Evolutionary conservation across 2,113 vertebrate species (phyloP).

Genomic region (Ia io): DNA sequence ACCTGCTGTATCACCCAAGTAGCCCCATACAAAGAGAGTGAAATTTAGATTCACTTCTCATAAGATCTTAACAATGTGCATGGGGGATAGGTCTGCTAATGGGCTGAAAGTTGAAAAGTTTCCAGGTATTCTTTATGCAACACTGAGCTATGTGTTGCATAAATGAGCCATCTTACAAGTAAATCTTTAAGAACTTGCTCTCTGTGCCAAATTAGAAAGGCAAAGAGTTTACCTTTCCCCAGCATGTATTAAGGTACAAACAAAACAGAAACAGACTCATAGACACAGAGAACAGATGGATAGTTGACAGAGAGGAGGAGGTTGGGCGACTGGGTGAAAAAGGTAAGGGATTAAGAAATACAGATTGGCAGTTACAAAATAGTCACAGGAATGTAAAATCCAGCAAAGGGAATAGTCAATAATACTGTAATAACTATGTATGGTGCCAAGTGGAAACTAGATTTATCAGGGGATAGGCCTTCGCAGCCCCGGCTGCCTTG

Average conservation of each 20-base stretch:
- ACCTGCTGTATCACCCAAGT: background rate
- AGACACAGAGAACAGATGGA: background rate
- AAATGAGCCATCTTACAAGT: background rate
- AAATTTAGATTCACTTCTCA: constrained; percentile 2
- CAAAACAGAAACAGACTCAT: background rate
- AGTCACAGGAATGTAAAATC: background rate
- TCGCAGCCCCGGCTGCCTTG: no score
- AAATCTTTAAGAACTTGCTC: background rate
- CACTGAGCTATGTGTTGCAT: background rate
- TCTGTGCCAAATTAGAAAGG: background rate
- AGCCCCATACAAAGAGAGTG: background rate
- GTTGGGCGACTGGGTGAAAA: background rate
- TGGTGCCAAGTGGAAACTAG: background rate
- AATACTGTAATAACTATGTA: background rate
- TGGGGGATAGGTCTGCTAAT: background rate
- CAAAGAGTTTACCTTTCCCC: background rate
- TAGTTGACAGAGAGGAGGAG: background rate
- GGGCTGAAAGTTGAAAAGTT: constrained; percentile 22
- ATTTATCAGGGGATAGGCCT: background rate
- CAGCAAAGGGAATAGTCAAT: background rate
- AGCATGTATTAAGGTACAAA: background rate
- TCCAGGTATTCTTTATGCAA: constrained; percentile 13
- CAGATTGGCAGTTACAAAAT: background rate
- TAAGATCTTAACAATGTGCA: background rate
- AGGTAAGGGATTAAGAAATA: background rate